Evolutionary conservation across 1,140 invertebrate species (phyloP).

Genomic region (Steinernema feltiae): DNA sequence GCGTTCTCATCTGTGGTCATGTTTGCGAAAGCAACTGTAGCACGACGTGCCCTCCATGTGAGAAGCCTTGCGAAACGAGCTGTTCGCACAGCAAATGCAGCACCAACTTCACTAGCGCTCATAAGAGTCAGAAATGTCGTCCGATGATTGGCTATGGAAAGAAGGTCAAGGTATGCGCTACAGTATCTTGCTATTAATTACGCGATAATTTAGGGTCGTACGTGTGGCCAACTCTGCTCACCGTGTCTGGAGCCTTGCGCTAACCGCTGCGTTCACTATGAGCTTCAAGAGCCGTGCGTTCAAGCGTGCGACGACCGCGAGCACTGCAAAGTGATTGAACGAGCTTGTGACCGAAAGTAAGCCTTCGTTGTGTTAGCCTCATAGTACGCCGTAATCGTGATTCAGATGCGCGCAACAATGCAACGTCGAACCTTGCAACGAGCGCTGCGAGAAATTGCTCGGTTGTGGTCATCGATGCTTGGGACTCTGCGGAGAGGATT

Average conservation of each 20-base stretch:
- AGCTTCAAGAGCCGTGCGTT: too few relatives aligned
- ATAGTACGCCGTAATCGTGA: too few relatives aligned
- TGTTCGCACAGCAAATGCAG: too few relatives aligned
- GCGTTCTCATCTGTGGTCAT: conserved; percentile 16
- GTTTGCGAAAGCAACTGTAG: background rate
- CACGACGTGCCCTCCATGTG: background rate
- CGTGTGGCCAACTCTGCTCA: background rate
- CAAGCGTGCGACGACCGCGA: too few relatives aligned
- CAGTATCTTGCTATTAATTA: background rate
- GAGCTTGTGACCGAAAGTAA: too few relatives aligned
- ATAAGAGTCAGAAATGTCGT: background rate
- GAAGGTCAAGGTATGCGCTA: too few relatives aligned
- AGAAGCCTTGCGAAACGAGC: background rate
- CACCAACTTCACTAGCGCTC: background rate
- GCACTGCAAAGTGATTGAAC: too few relatives aligned
- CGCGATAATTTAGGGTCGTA: background rate
- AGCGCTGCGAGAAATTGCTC: background rate
- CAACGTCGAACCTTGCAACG: background rate
- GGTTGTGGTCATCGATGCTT: too few relatives aligned
- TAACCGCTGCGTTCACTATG: background rate
- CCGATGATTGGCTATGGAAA: background rate
- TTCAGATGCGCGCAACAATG: background rate
- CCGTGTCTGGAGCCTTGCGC: too few relatives aligned
- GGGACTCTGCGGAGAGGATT: background rate
- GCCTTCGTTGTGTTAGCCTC: too few relatives aligned